Conservation (phyloP, 1,140 invertebrate genomes). For the Zaprionus ornatus region DNA sequence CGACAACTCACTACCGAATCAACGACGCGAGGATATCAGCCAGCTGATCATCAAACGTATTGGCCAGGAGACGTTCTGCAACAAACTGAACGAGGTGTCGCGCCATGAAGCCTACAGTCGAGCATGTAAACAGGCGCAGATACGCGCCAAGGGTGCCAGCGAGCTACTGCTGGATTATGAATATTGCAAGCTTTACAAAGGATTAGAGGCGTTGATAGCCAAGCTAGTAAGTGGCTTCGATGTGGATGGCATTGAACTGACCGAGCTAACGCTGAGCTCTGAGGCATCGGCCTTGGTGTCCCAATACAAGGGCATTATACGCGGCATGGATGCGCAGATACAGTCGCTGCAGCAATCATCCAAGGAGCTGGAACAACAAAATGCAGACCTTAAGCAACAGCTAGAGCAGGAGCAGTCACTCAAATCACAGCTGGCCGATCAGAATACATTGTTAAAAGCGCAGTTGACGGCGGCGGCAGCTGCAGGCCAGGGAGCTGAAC, state of each 20-base stretch:
- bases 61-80: conserved; percentile 94
- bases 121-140: conserved; percentile 96
- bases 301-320: conserved; percentile 95
- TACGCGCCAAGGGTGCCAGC: conserved; percentile 89
- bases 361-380: conserved; percentile 85
- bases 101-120: conserved; percentile 95
- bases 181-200: conserved; percentile 95
- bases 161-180: conserved; percentile 97
- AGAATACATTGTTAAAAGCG: conserved; percentile 94
- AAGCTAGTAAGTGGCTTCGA: conserved; percentile 78
- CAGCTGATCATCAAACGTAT: conserved; percentile 95
- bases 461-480: conserved; percentile 84
- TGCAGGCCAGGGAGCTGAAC: conserved; percentile 25
- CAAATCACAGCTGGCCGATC: conserved; percentile 92
- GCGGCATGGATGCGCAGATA: conserved; percentile 92
- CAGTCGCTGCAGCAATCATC: conserved; percentile 86
- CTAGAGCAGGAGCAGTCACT: conserved; percentile 88
- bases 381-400: conserved; percentile 86
- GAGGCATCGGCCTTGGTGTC: conserved; percentile 87
- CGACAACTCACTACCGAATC: conserved; percentile 92
- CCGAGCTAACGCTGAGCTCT: conserved; percentile 84
- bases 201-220: conserved; percentile 86
- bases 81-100: conserved; percentile 93
- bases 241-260: conserved; percentile 84
- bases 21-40: conserved; percentile 91